Percentiles rank a stretch among this genome's conserved stretches.
phyloP scores from a whole-genome alignment of 2,797 vertebrate species.

The Bradypus variegatus region DNA sequence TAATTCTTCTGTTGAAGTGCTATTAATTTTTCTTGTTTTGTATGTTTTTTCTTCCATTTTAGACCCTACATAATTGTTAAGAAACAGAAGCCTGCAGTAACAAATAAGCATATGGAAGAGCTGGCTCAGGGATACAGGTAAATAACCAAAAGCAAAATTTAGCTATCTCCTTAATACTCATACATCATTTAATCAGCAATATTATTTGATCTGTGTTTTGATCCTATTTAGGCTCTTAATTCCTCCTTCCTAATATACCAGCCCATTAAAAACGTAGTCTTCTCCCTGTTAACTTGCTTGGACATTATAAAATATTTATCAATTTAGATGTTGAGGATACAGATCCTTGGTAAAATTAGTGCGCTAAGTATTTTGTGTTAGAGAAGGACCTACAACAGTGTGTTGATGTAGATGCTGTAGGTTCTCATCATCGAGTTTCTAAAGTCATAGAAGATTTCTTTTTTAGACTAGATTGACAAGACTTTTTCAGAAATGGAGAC shows the following conservation, averaged over 20 bases:
- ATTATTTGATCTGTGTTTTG: neutral
- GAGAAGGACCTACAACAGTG: neutral
- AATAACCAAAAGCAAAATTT: neutral
- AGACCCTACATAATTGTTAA: conserved; percentile 99
- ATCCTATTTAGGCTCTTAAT: neutral
- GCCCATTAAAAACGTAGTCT: neutral
- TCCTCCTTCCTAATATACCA: neutral
- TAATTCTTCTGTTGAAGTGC: neutral
- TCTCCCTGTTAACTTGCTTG: neutral
- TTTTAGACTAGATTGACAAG: neutral
- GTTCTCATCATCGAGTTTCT: neutral
- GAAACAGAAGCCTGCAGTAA: conserved; percentile 92
- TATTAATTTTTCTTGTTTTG: neutral
- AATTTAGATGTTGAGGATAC: neutral
- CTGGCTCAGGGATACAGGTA: conserved; percentile 98
- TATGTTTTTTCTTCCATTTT: conserved; percentile 17
- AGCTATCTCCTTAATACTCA: neutral
- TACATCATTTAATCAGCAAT: neutral
- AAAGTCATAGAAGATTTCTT: neutral
- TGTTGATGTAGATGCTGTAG: neutral
- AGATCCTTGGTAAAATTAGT: neutral
- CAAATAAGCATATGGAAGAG: conserved; percentile 95
- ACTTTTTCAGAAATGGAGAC: neutral
- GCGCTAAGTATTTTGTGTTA: neutral
- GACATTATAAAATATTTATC: neutral